Evolutionary conservation across 2,797 vertebrate genomes (phyloP), one percentile per base, ranked within the genome.

Genomic region (Melanotaenia parkinsoni): DNA sequence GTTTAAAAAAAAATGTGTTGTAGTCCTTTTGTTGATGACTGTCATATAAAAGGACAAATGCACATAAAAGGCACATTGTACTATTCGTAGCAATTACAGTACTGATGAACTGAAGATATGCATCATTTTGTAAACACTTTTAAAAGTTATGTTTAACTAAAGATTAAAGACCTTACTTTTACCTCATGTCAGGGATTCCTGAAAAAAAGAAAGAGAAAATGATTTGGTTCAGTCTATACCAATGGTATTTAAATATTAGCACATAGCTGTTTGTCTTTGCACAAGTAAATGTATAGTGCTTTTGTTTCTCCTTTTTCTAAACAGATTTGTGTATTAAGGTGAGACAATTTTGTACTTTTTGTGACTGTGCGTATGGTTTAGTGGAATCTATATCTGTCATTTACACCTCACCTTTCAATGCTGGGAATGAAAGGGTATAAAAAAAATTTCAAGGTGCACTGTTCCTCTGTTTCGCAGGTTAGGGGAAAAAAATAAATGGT

Each of bases 231-330:
- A 81, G 87, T 92, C 85, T 92, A 84, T 90, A 94, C 93, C 92
- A 94, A 94, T 93, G 92, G 87, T 90, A 93, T 94, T 94, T 93
- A 85, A 94, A 93, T 94, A 93, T 95, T 95, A 95, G 94, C 94
- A 95, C 94, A 94, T 93, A 94, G 94, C 92, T 94, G 93, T 95
- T 94, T 93, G 93, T 95, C 94, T 94, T 95, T 95, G 94, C 95
- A 95, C 93, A 95, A 92, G 93, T 94, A 90, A 92, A 82, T 94
- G 93, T 95, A 91, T 92, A 88, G 94, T 95, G 93, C 92, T 93
- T 93, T 93, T 89, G 79, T 94, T 94, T 92, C 88, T 93, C 87
- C 86, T 92, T 93, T 95, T 95, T 94, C 86, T 94, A 95, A 94
- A 92, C 85, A 88, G 72, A 87, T 95, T 94, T 94, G 91, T 95